Conservation (phyloP, 2,113 vertebrate genomes). For the Actinemys pallida region DNA sequence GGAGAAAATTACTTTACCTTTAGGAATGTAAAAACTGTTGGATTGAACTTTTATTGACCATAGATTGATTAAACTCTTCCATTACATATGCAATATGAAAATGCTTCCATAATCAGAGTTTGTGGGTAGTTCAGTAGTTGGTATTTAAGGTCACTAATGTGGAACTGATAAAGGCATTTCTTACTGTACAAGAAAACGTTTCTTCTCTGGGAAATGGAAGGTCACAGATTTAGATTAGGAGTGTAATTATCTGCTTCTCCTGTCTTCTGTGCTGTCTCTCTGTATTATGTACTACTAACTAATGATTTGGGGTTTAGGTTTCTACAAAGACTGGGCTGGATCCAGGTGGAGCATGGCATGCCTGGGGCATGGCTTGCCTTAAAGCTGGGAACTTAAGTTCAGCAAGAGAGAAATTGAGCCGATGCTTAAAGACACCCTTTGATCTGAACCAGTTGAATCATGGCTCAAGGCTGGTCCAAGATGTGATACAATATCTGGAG, state of each 20-base stretch:
- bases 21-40: not conserved
- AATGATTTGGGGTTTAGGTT: conserved; percentile 79
- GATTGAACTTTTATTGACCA: not conserved
- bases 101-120: not conserved
- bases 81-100: not conserved
- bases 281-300: not conserved
- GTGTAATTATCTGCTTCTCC: not conserved
- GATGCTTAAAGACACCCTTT: conserved; percentile 91
- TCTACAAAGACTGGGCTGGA: conserved; percentile 97
- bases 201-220: not conserved
- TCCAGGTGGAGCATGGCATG: conserved; percentile 93
- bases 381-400: conserved; percentile 89
- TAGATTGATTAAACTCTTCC: not conserved
- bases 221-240: not conserved
- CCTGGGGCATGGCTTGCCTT: conserved; percentile 95
- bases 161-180: not conserved
- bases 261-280: not conserved
- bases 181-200: not conserved
- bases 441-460: conserved; percentile 91
- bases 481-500: conserved; percentile 93
- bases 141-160: not conserved
- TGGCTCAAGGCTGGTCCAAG: conserved; percentile 89
- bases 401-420: conserved; percentile 92
- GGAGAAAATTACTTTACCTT: not conserved
- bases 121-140: not conserved